Percentiles rank a stretch among this genome's conserved stretches.
phyloP scores from a whole-genome alignment of 2,113 vertebrate species.

The Theristicus caerulescens region DNA sequence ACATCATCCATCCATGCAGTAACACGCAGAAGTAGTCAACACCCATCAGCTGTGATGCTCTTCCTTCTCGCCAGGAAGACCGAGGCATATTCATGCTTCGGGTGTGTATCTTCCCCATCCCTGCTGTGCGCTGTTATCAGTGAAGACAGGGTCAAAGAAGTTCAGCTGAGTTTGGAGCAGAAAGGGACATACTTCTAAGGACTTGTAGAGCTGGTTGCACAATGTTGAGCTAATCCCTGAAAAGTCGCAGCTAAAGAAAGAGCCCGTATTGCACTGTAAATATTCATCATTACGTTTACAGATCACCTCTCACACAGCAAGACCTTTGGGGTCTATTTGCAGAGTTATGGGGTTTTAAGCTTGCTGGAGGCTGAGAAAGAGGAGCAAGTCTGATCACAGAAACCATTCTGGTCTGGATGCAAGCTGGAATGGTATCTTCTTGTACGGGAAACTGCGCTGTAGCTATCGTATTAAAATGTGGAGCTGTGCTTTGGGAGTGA shows the following conservation, averaged over 20 bases:
- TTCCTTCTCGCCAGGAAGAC: neutral
- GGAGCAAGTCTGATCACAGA: neutral
- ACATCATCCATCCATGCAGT: neutral
- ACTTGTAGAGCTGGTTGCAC: neutral
- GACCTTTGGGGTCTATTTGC: neutral
- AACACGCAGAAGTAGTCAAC: accelerated
- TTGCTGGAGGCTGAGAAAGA: neutral
- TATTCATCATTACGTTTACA: neutral
- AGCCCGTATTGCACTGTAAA: neutral
- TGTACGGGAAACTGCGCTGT: neutral
- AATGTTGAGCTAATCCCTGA: neutral
- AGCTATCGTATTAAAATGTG: neutral
- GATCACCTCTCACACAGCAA: neutral
- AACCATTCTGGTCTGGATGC: neutral
- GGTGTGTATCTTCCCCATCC: neutral
- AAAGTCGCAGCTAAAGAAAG: neutral
- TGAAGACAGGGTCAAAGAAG: neutral
- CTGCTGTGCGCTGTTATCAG: neutral
- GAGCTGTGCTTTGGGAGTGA: neutral
- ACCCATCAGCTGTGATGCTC: neutral
- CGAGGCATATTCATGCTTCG: neutral
- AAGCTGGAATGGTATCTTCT: neutral
- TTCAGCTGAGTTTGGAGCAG: neutral
- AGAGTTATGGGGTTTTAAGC: neutral
- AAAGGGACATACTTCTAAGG: neutral